Base-by-base conservation (phyloP, 2,113 vertebrate genomes). In the Eulemur rufifrons region DNA sequence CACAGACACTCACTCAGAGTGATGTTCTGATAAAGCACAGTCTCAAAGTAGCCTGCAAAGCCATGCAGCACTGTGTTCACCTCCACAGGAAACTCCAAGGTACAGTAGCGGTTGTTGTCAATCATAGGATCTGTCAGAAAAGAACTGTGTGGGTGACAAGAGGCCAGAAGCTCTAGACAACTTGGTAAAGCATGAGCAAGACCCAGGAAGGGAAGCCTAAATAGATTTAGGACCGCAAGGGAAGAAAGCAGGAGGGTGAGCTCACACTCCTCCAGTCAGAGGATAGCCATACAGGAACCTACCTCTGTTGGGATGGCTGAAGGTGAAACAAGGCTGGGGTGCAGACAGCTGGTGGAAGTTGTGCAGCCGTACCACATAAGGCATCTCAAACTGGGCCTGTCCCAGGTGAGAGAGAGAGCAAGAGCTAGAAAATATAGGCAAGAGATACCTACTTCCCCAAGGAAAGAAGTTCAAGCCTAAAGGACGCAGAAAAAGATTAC, bases 41-140 rank as follows among this genome's bases (percentile, higher is more conserved):
- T 99, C 97, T 99, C 99, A 89, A 99, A 99, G 98, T 99, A 99
- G 52, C 99, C 99, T 6, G 99, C 99, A 86, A 99, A 99, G 73
- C 99, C 99, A n/a, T 99, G 99, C 39, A 99, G 99, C 56, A 99
- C 99, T 0, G 99, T 99, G 97, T 99, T 99, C 97, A 99, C 99
- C 17, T 98, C 98, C 86, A 99, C 98, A 0, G 98, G 94, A 98
- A 99, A 99, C 54, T 98, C 98, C 97, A 99, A 98, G 93, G 98
- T 99, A 94, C 99, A 99, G 97, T 99, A 99, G 74, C 99, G 98
- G 97, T 99, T 99, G 95, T 99, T 99, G 97, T 99, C 99, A 98
- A 99, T 99, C 93, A 99, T 98, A 97, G 98, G 86, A 86, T 98
- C 98, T 98, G 91, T 27, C 52, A 73, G 59, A 86, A 74, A 80